Evolutionary conservation across 2,888 invertebrate genomes (phyloP).

Genomic region (Chrysomela aeneicollis): DNA sequence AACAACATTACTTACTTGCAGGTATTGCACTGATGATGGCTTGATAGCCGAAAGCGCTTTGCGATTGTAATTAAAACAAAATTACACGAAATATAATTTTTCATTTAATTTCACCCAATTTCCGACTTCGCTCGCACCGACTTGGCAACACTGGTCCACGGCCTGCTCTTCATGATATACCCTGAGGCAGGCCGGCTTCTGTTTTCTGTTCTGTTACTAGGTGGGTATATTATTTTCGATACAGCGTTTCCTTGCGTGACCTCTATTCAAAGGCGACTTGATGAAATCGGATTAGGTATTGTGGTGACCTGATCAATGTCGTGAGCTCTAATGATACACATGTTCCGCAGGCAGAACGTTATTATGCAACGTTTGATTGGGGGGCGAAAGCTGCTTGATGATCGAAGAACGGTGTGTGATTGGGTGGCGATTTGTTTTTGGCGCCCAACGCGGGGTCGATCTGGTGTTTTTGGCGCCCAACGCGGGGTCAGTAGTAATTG

Average conservation of each 20-base stretch:
- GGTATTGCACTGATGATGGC: too few species aligned
- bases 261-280: conserved; percentile 1
- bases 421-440: too few species aligned
- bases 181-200: conserved; percentile 20
- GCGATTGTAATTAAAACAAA: too few species aligned
- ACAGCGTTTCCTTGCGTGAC: conserved; percentile 1
- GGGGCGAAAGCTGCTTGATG: too few species aligned
- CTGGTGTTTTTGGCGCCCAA: not conserved
- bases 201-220: conserved; percentile 19
- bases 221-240: not conserved
- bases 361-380: not conserved
- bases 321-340: not conserved
- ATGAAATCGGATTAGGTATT: conserved; percentile 3
- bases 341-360: not conserved
- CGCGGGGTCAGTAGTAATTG: too few species aligned
- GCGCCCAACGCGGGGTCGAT: too few species aligned
- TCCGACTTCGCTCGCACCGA: not conserved
- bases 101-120: too few species aligned
- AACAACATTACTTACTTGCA: too few species aligned
- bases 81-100: too few species aligned
- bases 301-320: conserved; percentile 3
- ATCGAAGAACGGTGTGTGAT: too few species aligned
- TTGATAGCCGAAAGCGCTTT: too few species aligned
- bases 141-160: not conserved
- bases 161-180: conserved; percentile 7